Evolutionary conservation across 2,888 invertebrate species (phyloP).

Genomic region (Dynastes hyllus): DNA sequence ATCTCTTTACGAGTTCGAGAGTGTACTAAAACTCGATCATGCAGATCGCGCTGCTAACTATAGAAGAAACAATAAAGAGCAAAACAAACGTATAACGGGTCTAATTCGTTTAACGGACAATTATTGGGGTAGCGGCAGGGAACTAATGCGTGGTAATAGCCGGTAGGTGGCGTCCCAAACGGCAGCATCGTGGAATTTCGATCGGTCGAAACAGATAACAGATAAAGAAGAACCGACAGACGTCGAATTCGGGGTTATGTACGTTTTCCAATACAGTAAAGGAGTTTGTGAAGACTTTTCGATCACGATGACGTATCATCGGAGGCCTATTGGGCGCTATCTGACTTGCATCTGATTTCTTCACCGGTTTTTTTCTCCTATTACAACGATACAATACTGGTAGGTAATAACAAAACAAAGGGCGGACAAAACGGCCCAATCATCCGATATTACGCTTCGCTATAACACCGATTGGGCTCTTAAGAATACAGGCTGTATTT

Average conservation of each 20-base stretch:
- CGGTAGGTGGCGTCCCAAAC: slow-evolving; percentile 21
- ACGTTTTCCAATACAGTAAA: slow-evolving; percentile 12
- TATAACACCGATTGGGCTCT: too few relatives aligned
- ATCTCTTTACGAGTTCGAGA: too few relatives aligned
- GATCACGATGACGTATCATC: slow-evolving; percentile 53
- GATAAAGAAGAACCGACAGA: too few relatives aligned
- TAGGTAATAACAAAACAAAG: not conserved
- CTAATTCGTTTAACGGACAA: slow-evolving; percentile 24
- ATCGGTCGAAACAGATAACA: not conserved
- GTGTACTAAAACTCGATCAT: too few relatives aligned
- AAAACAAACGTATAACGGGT: not conserved
- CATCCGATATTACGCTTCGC: not conserved
- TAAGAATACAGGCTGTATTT: too few relatives aligned
- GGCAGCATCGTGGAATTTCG: not conserved
- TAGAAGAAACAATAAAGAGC: not conserved
- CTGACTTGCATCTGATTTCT: slow-evolving; percentile 44
- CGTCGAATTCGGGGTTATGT: not conserved
- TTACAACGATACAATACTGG: not conserved
- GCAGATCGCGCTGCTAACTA: too few relatives aligned
- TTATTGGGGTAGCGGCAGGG: slow-evolving; percentile 12
- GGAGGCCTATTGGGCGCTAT: slow-evolving; percentile 36
- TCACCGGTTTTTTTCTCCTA: too few relatives aligned
- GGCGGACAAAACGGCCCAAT: not conserved
- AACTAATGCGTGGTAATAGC: slow-evolving; percentile 25
- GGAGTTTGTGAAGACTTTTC: slow-evolving; percentile 46